A percentile compares a stretch with the other conserved stretches of the same genome.
These are phyloP conservation scores for Aphaenogaster rudis DNA, from an alignment of 1,140 invertebrate species.

Conservation along the genomic window DNA sequence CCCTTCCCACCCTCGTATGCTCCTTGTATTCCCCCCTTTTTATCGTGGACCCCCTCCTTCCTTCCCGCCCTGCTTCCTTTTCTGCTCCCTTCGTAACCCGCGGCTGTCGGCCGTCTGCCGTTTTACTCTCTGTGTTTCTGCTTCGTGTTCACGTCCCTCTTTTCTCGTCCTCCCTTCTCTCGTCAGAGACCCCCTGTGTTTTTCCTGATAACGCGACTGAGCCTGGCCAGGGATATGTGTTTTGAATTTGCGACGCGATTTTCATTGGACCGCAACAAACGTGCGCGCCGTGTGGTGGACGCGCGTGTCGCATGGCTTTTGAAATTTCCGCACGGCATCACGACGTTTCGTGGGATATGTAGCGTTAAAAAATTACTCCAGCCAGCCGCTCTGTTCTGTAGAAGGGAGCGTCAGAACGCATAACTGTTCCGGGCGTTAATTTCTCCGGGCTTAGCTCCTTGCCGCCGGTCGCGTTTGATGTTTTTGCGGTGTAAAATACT, in stretches of 20 bases:
- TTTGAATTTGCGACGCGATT: constrained; percentile 66
- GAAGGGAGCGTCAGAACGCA: constrained; percentile 4
- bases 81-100: constrained; percentile 43
- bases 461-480: constrained; percentile 30
- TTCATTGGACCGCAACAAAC: constrained; percentile 66
- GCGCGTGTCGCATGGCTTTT: constrained; percentile 55
- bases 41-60: not conserved
- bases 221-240: constrained; percentile 8
- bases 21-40: constrained; percentile 46
- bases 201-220: constrained; percentile 54
- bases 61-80: not conserved
- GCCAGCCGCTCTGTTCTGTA: not conserved
- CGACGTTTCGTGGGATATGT: constrained; percentile 28
- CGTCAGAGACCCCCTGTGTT: constrained; percentile 24
- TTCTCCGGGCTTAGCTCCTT: constrained; percentile 17
- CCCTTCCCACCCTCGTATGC: constrained; percentile 30
- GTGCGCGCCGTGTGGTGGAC: constrained; percentile 18
- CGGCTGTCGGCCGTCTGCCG: constrained; percentile 62
- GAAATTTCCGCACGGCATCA: constrained; percentile 47
- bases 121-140: constrained; percentile 50
- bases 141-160: constrained; percentile 19
- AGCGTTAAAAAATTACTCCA: constrained; percentile 56
- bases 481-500: constrained; percentile 51
- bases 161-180: constrained; percentile 18
- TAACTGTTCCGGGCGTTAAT: constrained; percentile 45